A percentile compares a stretch with the other conserved stretches of the same genome.
These are phyloP conservation scores for Megalopta genalis DNA, from an alignment of 1,140 invertebrate species.

Conservation along the genomic window DNA sequence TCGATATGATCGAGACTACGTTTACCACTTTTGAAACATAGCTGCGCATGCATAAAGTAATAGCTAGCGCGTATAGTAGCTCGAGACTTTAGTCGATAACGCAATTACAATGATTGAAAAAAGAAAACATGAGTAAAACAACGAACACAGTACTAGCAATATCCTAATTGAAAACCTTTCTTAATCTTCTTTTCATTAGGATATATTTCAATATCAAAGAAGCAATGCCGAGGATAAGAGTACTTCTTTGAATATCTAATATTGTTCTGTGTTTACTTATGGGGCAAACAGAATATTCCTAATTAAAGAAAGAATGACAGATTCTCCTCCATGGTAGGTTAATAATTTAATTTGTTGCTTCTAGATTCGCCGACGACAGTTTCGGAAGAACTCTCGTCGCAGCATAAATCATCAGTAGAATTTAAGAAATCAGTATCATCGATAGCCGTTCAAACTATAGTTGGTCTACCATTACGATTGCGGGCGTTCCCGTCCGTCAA, in stretches of 20 bases:
- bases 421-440: conserved; percentile 60
- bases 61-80: background rate
- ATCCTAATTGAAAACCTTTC: background rate
- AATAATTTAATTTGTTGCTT: conserved; percentile 30
- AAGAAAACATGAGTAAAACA: background rate
- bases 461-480: conserved; percentile 78
- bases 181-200: background rate
- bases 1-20: background rate
- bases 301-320: background rate
- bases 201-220: too few relatives aligned
- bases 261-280: background rate
- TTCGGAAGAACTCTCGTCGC: conserved; percentile 59
- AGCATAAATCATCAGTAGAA: conserved; percentile 48
- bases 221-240: too few relatives aligned
- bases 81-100: background rate
- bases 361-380: conserved; percentile 60
- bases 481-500: conserved; percentile 77
- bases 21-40: background rate
- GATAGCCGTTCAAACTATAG: conserved; percentile 76
- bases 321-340: background rate
- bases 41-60: background rate
- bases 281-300: background rate
- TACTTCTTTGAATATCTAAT: too few relatives aligned
- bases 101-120: background rate
- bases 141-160: background rate